Conservation (phyloP, 1,140 invertebrate species). For the Mycetomoellerius zeteki region DNA sequence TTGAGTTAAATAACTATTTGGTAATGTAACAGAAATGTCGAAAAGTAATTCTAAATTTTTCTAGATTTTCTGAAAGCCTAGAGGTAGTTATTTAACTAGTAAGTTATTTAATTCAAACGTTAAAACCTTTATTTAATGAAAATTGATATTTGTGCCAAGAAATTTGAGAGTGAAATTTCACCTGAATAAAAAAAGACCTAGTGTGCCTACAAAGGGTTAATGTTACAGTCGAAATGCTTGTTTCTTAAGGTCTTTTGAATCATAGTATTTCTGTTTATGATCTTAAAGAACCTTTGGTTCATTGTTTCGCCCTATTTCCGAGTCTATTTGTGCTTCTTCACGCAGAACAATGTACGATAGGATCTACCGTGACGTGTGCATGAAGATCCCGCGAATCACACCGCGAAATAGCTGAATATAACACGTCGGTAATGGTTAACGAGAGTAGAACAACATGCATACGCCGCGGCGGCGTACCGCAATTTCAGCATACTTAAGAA, state of each 20-base stretch:
- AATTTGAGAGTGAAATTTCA: too few species aligned
- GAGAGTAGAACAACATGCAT: slow-evolving; percentile 45
- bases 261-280: not conserved
- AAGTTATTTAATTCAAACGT: too few species aligned
- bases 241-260: not conserved
- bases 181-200: too few species aligned
- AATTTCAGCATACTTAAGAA: slow-evolving; percentile 69
- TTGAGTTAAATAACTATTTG: too few species aligned
- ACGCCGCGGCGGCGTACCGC: slow-evolving; percentile 18
- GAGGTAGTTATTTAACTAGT: too few species aligned
- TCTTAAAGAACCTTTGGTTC: not conserved
- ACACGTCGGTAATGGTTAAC: slow-evolving; percentile 48
- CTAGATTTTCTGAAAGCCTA: too few species aligned
- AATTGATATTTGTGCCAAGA: too few species aligned
- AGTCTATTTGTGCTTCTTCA: not conserved
- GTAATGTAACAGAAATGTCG: too few species aligned
- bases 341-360: not conserved
- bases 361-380: not conserved
- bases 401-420: slow-evolving; percentile 32
- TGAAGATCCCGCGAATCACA: not conserved
- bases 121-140: too few species aligned
- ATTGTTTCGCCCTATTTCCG: not conserved
- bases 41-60: too few species aligned
- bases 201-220: too few species aligned
- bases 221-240: not conserved